These are phyloP conservation scores for Larimichthys polyactis DNA, from an alignment of 2,113 vertebrate species.

Conservation along the genomic window DNA sequence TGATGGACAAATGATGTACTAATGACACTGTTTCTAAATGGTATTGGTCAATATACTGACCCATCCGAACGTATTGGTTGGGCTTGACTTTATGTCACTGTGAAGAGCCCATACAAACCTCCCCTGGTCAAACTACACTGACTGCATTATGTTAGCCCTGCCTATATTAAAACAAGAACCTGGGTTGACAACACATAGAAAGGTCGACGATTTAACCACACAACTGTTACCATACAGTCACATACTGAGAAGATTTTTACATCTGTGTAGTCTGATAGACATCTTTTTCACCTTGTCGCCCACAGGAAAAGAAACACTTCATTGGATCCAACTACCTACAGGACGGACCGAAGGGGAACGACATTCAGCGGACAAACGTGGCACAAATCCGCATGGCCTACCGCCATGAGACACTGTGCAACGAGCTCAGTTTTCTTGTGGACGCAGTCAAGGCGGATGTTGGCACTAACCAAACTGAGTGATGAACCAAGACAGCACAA, in stretches of 20 bases:
- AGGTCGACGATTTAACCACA: neutral
- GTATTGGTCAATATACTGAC: neutral
- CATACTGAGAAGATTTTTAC: neutral
- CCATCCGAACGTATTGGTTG: too few relatives aligned
- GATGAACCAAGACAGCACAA: conserved; percentile 8
- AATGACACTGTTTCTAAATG: neutral
- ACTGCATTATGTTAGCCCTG: too few relatives aligned
- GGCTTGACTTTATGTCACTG: too few relatives aligned
- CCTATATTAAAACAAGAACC: neutral
- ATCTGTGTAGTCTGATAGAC: neutral
- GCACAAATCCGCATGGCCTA: conserved; percentile 97
- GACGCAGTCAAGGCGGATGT: conserved; percentile 90
- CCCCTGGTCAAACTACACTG: too few relatives aligned
- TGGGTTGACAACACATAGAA: neutral
- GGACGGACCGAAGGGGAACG: conserved; percentile 94
- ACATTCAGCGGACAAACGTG: conserved; percentile 95
- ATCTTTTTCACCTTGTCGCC: neutral
- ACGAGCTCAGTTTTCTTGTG: conserved; percentile 95
- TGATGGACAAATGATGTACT: neutral
- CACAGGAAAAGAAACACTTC: conserved; percentile 96
- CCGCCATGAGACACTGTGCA: conserved; percentile 93
- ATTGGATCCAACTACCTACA: conserved; percentile 92
- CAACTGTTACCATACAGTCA: neutral
- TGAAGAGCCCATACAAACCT: too few relatives aligned
- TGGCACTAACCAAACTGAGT: conserved; percentile 50